Percentiles rank a stretch among this genome's conserved stretches.
phyloP scores from a whole-genome alignment of 2,888 invertebrate genomes.

The Ormyrus pomaceus region DNA sequence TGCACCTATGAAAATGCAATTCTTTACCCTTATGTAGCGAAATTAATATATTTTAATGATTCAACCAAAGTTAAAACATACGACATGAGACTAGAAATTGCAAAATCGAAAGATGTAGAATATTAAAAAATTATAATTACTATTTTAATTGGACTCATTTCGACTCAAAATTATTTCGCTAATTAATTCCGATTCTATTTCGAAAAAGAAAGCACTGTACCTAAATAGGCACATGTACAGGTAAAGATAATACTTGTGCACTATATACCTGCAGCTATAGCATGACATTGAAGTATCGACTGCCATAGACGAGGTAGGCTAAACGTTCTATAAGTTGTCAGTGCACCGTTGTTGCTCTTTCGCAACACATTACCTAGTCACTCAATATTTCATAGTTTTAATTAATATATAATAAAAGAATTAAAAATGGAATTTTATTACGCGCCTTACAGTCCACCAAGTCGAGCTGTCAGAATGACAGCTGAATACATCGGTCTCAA shows the following conservation, averaged over 20 bases:
- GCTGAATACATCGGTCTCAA: conserved; percentile 72
- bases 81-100: too few species aligned
- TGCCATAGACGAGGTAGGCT: conserved; percentile 1
- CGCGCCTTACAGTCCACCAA: conserved; percentile 68
- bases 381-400: too few species aligned
- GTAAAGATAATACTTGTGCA: neutral
- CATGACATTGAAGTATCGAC: conserved; percentile 42
- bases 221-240: neutral
- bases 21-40: too few species aligned
- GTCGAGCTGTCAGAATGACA: conserved; percentile 72
- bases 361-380: neutral
- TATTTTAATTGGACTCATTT: neutral
- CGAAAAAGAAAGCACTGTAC: too few species aligned
- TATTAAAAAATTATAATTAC: neutral
- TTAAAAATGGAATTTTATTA: conserved; percentile 67
- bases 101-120: neutral
- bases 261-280: conserved; percentile 27
- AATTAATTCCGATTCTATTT: neutral
- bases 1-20: too few species aligned
- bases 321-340: conserved; percentile 30
- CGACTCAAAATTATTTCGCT: neutral
- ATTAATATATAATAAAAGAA: too few species aligned
- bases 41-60: too few species aligned
- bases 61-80: too few species aligned
- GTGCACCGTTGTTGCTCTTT: conserved; percentile 20